These are phyloP conservation scores for Agonopterix heracliana DNA, from an alignment of 2,888 invertebrate species.

Conservation along the genomic window DNA sequence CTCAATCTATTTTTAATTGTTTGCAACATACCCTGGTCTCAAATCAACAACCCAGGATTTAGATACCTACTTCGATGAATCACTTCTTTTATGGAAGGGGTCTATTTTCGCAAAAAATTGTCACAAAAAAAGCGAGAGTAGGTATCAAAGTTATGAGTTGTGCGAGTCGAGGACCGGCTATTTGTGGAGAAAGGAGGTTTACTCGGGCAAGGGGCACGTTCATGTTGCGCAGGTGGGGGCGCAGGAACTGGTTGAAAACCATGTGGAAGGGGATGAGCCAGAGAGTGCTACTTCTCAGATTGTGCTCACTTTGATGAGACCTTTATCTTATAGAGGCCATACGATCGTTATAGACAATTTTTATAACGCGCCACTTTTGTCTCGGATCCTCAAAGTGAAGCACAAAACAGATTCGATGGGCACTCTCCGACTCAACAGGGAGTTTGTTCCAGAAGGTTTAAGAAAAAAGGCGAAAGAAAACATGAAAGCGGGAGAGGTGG, in stretches of 20 bases:
- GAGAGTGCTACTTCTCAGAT: conserved; percentile 19
- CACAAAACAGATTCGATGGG: conserved; percentile 18
- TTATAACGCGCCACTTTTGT: conserved; percentile 21
- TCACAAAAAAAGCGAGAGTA: conserved; percentile 11
- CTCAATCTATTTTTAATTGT: too few relatives aligned
- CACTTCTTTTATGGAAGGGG: conserved; percentile 18
- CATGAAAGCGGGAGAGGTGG: conserved; percentile 15
- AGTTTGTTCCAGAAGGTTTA: conserved; percentile 19
- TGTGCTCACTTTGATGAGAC: conserved; percentile 14
- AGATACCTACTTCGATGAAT: too few relatives aligned
- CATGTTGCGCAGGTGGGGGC: conserved; percentile 1
- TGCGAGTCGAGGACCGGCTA: conserved; percentile 1
- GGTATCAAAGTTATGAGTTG: conserved; percentile 13
- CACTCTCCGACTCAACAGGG: conserved; percentile 18
- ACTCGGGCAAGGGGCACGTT: conserved; percentile 8
- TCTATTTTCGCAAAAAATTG: conserved; percentile 14
- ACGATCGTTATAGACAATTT: conserved; percentile 24
- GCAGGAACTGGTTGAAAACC: conserved; percentile 9
- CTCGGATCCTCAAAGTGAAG: conserved; percentile 15
- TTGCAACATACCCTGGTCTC: too few relatives aligned
- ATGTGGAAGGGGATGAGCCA: conserved; percentile 11
- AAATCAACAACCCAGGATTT: too few relatives aligned
- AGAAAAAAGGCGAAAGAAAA: conserved; percentile 12
- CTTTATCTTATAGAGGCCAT: conserved; percentile 18
- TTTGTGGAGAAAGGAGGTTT: conserved; percentile 11